Percentiles rank a stretch among this genome's conserved stretches.
Evolutionary conservation across 2,888 invertebrate species (phyloP).

Genomic region (Andrena dorsata): DNA sequence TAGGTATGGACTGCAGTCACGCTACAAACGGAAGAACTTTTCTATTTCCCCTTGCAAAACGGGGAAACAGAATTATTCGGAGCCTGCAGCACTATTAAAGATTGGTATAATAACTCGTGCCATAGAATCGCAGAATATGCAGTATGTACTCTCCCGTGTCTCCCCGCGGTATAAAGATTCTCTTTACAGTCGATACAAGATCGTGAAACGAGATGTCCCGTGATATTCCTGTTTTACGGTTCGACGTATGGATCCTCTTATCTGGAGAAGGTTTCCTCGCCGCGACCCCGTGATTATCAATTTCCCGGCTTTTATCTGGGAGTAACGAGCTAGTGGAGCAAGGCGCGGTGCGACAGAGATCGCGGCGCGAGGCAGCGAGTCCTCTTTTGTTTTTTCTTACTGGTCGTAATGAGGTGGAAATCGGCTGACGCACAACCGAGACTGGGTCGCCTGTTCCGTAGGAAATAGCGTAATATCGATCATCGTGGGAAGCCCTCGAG

Average conservation of each 20-base stretch:
- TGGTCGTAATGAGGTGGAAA: slow-evolving; percentile 31
- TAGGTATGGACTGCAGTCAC: too few species aligned
- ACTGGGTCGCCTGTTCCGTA: slow-evolving; percentile 35
- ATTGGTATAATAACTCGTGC: too few species aligned
- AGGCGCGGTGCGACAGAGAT: slow-evolving; percentile 30
- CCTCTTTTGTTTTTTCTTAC: slow-evolving; percentile 37
- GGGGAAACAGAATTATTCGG: too few species aligned
- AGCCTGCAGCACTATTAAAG: too few species aligned
- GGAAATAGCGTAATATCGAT: slow-evolving; percentile 50
- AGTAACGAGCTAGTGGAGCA: slow-evolving; percentile 27
- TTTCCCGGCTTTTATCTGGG: background rate
- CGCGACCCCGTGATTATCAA: slow-evolving; percentile 4
- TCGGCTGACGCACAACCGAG: slow-evolving; percentile 27
- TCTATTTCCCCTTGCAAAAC: too few species aligned
- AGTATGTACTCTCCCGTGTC: background rate
- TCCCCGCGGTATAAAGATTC: background rate
- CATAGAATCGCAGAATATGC: background rate
- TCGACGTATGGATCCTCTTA: background rate
- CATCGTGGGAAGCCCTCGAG: slow-evolving; percentile 10
- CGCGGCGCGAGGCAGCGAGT: slow-evolving; percentile 41
- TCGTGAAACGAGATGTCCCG: slow-evolving; percentile 10
- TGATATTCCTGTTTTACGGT: background rate
- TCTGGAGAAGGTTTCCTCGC: background rate
- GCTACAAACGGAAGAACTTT: too few species aligned
- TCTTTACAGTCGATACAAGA: slow-evolving; percentile 5